These are phyloP conservation scores for Hydractinia symbiolongicarpus DNA, from an alignment of 30 jellyfish, hydroid and myxozoan species.

Conservation along the genomic window DNA sequence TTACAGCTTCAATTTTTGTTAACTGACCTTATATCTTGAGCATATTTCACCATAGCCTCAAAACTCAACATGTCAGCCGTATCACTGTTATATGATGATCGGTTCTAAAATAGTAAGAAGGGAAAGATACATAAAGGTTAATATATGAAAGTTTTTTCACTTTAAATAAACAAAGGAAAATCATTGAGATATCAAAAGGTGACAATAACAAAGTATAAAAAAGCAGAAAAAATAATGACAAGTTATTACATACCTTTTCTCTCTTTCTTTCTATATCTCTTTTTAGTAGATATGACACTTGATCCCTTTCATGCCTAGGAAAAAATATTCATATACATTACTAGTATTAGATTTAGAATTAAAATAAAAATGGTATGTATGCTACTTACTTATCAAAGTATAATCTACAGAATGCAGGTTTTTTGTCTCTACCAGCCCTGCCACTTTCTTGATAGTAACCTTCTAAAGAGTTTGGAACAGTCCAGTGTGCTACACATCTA, in stretches of 20 bases:
- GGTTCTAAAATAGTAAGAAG: slow-evolving; percentile 5
- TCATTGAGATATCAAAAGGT: neutral
- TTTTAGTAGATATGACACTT: slow-evolving; percentile 37
- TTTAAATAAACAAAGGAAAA: neutral
- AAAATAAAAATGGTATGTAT: neutral
- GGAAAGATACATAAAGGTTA: neutral
- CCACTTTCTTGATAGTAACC: slow-evolving; percentile 98
- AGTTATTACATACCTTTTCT: slow-evolving; percentile 15
- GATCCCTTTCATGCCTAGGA: slow-evolving; percentile 60
- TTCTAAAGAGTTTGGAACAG: slow-evolving; percentile 83
- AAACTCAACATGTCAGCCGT: slow-evolving; percentile 51
- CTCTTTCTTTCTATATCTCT: slow-evolving; percentile 50
- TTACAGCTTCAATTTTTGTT: neutral
- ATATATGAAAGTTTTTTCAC: neutral
- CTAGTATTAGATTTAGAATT: neutral
- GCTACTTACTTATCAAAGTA: slow-evolving; percentile 75
- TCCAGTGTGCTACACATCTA: slow-evolving; percentile 97
- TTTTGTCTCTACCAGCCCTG: slow-evolving; percentile 96
- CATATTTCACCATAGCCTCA: slow-evolving; percentile 81
- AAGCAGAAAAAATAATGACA: neutral
- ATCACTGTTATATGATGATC: slow-evolving; percentile 14
- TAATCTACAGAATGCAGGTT: slow-evolving; percentile 76
- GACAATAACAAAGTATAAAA: neutral
- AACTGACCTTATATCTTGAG: slow-evolving; percentile 62
- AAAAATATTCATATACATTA: too few species aligned